A percentile compares a stretch with the other conserved stretches of the same genome.
phyloP scores from a whole-genome alignment of 2,113 vertebrate species.

The Phodopus roborovskii region DNA sequence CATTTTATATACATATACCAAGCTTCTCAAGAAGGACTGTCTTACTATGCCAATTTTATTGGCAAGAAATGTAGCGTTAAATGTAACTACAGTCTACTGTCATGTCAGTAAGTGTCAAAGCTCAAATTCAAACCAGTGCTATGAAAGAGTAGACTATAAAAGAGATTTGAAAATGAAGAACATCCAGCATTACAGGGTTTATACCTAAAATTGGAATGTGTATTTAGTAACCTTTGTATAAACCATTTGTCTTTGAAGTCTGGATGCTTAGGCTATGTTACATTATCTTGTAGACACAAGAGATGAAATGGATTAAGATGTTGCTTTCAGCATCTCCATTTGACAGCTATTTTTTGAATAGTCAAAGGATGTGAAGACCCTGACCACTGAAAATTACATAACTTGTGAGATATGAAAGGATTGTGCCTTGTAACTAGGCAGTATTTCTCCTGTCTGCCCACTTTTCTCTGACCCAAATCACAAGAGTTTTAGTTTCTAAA shows the following conservation, averaged over 20 bases:
- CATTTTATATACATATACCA: not conserved
- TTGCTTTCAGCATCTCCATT: not conserved
- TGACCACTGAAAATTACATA: not conserved
- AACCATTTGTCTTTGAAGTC: not conserved
- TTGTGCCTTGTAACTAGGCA: not conserved
- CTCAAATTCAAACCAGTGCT: not conserved
- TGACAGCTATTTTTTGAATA: not conserved
- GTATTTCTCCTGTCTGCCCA: not conserved
- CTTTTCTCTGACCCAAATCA: not conserved
- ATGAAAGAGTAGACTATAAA: not conserved
- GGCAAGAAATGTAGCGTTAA: not conserved
- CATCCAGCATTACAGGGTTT: constrained; percentile 10
- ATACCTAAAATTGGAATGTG: not conserved
- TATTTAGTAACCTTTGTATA: not conserved
- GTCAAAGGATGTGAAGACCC: not conserved
- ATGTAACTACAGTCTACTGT: not conserved
- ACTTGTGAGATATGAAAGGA: not conserved
- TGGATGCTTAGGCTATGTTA: not conserved
- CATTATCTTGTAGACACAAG: not conserved
- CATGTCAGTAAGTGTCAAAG: not conserved
- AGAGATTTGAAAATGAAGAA: not conserved
- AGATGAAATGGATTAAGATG: not conserved
- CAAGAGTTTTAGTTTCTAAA: not conserved
- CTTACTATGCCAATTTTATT: not conserved
- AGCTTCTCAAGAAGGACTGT: not conserved